A percentile compares a stretch with the other conserved stretches of the same genome.
Evolutionary conservation across 2,113 vertebrate genomes (phyloP).

Genomic region (Bubo scandiacus): DNA sequence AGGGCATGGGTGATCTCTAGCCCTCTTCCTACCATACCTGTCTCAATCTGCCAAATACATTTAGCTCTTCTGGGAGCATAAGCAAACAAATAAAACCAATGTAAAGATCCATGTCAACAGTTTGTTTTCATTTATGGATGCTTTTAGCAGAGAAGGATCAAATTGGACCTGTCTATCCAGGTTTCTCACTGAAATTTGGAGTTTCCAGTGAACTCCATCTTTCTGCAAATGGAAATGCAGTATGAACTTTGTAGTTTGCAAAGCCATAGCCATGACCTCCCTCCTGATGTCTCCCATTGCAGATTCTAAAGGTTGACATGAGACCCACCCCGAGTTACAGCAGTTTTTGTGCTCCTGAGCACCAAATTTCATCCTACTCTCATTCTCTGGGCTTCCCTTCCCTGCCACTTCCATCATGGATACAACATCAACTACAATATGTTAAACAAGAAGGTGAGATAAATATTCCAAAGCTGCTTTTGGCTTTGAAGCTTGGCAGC

Average conservation of each 20-base stretch:
- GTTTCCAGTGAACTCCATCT: background rate
- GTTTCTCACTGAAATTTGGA: background rate
- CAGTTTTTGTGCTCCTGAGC: background rate
- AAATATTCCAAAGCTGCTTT: background rate
- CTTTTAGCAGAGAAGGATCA: background rate
- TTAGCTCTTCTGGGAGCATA: background rate
- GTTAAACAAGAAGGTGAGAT: background rate
- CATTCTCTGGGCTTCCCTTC: background rate
- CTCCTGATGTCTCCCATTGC: background rate
- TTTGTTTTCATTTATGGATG: background rate
- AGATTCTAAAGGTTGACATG: background rate
- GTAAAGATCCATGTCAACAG: background rate
- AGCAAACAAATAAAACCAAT: background rate
- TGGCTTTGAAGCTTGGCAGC: background rate
- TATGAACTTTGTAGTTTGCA: background rate
- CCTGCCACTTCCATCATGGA: background rate
- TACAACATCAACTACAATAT: background rate
- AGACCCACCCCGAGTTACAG: background rate
- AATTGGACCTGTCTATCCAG: background rate
- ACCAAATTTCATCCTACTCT: background rate
- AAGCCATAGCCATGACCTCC: background rate
- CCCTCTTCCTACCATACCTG: background rate
- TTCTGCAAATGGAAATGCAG: background rate
- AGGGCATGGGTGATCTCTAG: background rate
- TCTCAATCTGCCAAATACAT: background rate